These are phyloP conservation scores for Halotydeus destructor DNA, from an alignment of 1,140 invertebrate genomes.

Conservation along the genomic window DNA sequence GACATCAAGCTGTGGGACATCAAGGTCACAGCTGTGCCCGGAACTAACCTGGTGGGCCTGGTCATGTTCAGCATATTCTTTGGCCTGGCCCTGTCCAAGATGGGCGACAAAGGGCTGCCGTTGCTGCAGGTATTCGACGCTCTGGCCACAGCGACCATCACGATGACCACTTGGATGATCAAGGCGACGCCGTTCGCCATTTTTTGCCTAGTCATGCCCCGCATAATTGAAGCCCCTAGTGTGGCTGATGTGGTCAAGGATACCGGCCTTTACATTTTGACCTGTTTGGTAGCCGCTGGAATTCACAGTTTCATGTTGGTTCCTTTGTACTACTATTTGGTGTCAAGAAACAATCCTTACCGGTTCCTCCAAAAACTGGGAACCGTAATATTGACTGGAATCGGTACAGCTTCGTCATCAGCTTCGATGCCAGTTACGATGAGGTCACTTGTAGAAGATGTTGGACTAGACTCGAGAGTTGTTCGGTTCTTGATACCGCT, in stretches of 20 bases:
- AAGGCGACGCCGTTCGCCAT: conserved; percentile 49
- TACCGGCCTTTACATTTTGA: conserved; percentile 34
- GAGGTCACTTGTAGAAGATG: conserved; percentile 33
- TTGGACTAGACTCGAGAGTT: conserved; percentile 28
- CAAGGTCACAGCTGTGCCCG: background rate
- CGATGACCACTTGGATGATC: conserved; percentile 26
- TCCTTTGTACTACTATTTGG: conserved; percentile 24
- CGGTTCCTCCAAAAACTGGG: conserved; percentile 25
- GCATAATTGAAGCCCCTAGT: conserved; percentile 32
- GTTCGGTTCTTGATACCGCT: conserved; percentile 25
- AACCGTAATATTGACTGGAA: conserved; percentile 29
- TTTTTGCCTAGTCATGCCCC: conserved; percentile 39
- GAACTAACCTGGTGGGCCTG: conserved; percentile 23
- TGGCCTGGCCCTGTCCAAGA: conserved; percentile 30
- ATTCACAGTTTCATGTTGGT: conserved; percentile 28
- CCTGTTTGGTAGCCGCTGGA: conserved; percentile 25
- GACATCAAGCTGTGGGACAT: conserved; percentile 3
- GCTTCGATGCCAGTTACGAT: conserved; percentile 30
- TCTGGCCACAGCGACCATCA: conserved; percentile 30
- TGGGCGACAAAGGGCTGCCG: conserved; percentile 24
- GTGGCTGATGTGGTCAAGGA: conserved; percentile 26
- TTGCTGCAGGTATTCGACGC: conserved; percentile 30
- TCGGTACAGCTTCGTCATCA: conserved; percentile 27
- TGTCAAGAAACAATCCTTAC: conserved; percentile 26
- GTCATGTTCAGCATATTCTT: conserved; percentile 32